A percentile compares a stretch with the other conserved stretches of the same genome.
Evolutionary conservation across 2,888 invertebrate species (phyloP).

Genomic region (Agriopis leucophaearia): DNA sequence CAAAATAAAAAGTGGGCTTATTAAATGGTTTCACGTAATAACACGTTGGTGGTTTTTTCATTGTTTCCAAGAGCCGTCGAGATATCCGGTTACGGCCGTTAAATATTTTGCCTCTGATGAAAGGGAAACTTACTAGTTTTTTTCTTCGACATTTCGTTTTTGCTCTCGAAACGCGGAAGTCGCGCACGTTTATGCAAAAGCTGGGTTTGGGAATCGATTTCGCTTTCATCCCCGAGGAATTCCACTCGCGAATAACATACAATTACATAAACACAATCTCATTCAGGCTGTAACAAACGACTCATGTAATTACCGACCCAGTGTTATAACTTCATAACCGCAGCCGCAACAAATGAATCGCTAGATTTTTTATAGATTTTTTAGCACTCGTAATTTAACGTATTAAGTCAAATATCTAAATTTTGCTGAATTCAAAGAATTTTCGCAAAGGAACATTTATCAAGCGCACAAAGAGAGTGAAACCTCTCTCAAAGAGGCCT

Average conservation of each 20-base stretch:
- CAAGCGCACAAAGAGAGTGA: slow-evolving; percentile 86
- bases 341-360: slow-evolving; percentile 56
- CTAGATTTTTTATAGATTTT: slow-evolving; percentile 58
- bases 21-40: slow-evolving; percentile 86
- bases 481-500: slow-evolving; percentile 85
- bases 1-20: slow-evolving; percentile 84
- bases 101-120: slow-evolving; percentile 85
- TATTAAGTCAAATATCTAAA: slow-evolving; percentile 76
- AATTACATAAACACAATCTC: slow-evolving; percentile 70
- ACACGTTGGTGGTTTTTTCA: slow-evolving; percentile 84
- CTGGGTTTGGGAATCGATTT: slow-evolving; percentile 77
- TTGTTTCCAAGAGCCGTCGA: slow-evolving; percentile 82
- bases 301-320: slow-evolving; percentile 63
- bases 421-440: slow-evolving; percentile 81
- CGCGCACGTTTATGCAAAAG: slow-evolving; percentile 82
- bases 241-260: slow-evolving; percentile 73
- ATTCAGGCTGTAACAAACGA: slow-evolving; percentile 64
- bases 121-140: slow-evolving; percentile 84
- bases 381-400: slow-evolving; percentile 74
- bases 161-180: slow-evolving; percentile 82
- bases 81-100: slow-evolving; percentile 86
- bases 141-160: slow-evolving; percentile 79
- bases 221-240: slow-evolving; percentile 72
- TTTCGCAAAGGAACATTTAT: slow-evolving; percentile 83
- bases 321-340: slow-evolving; percentile 65